Evolutionary conservation across 2,888 invertebrate genomes (phyloP).

Genomic region (Sepioteuthis lessoniana): DNA sequence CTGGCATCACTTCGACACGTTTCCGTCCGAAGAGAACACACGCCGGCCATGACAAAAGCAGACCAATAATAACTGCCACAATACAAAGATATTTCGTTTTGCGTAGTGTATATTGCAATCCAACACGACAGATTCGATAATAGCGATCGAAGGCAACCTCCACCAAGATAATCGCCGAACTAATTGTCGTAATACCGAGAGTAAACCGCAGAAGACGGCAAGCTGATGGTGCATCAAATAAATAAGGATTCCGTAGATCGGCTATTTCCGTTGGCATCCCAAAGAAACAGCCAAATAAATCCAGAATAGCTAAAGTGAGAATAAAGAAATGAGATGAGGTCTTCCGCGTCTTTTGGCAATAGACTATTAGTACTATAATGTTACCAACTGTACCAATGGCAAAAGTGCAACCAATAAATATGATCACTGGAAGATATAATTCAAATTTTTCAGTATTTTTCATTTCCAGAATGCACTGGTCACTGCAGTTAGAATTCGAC

Average conservation of each 20-base stretch:
- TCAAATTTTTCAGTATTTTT: slow-evolving; percentile 66
- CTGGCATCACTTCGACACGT: slow-evolving; percentile 56
- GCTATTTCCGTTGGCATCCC: slow-evolving; percentile 71
- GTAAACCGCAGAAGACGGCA: slow-evolving; percentile 68
- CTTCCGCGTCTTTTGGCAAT: slow-evolving; percentile 62
- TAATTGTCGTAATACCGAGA: slow-evolving; percentile 68
- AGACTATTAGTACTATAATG: slow-evolving; percentile 66
- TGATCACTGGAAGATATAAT: slow-evolving; percentile 67
- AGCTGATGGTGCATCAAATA: slow-evolving; percentile 66
- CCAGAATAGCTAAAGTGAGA: slow-evolving; percentile 65
- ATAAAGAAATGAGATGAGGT: slow-evolving; percentile 70
- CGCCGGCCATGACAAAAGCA: slow-evolving; percentile 66
- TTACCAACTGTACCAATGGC: slow-evolving; percentile 66
- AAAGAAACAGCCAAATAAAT: slow-evolving; percentile 68
- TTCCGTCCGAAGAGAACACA: slow-evolving; percentile 65
- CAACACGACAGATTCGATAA: slow-evolving; percentile 66
- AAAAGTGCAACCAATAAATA: slow-evolving; percentile 64
- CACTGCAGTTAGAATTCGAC: neutral
- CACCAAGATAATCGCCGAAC: slow-evolving; percentile 66
- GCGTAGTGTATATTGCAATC: slow-evolving; percentile 62
- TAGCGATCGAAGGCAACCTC: slow-evolving; percentile 68
- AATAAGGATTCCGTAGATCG: slow-evolving; percentile 68
- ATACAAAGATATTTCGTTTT: slow-evolving; percentile 64
- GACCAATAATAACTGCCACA: slow-evolving; percentile 61
- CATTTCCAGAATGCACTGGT: slow-evolving; percentile 41